These are phyloP conservation scores for Sebastes dallii DNA, from an alignment of 2,797 vertebrate genomes.

Conservation along the genomic window DNA sequence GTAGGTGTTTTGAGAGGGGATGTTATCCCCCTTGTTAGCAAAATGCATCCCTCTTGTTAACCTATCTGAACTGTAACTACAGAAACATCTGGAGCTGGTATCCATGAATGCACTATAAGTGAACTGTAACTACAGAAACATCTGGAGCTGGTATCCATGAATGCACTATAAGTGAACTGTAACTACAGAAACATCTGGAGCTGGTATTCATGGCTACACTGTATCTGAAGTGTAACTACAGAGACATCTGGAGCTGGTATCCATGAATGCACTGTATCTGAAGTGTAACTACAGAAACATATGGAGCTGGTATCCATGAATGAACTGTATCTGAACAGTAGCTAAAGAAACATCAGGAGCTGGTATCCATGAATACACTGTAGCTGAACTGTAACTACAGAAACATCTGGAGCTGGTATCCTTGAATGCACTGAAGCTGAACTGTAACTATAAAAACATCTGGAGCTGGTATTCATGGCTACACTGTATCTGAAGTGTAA, in stretches of 20 bases:
- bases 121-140: neutral
- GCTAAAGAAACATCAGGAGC: too few relatives aligned
- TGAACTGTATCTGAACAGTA: neutral
- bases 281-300: too few relatives aligned
- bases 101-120: fast-evolving
- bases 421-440: fast-evolving
- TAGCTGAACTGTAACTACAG: neutral
- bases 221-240: neutral
- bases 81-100: too few relatives aligned
- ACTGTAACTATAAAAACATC: neutral
- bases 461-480: fast-evolving
- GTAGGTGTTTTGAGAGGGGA: neutral
- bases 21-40: neutral
- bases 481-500: fast-evolving
- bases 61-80: too few relatives aligned
- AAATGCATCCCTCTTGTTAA: too few relatives aligned
- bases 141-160: too few relatives aligned
- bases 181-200: too few relatives aligned
- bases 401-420: too few relatives aligned
- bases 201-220: fast-evolving
- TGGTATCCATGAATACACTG: too few relatives aligned
- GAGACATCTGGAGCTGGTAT: too few relatives aligned
- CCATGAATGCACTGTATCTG: fast-evolving
- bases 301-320: too few relatives aligned
- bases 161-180: fast-evolving